Base-by-base conservation (phyloP, 2,888 invertebrate genomes). In the Melanotus villosus region DNA sequence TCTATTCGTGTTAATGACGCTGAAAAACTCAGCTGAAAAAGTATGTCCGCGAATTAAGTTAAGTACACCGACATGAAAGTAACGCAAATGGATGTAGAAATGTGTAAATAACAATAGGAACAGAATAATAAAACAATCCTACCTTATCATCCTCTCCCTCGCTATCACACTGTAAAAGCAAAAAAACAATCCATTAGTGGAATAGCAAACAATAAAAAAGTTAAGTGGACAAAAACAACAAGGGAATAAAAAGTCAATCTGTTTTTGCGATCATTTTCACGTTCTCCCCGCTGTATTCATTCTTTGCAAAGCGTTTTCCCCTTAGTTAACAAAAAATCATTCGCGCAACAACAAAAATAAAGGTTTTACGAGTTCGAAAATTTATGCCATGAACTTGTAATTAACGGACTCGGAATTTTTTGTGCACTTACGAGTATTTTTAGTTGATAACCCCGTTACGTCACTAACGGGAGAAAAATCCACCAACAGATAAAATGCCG, bases 71-170 rank as follows among this genome's bases (percentile, higher is more conserved):
- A n/a, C n/a, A n/a, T n/a, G n/a, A n/a, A n/a, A n/a, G n/a, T n/a
- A n/a, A n/a, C n/a, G n/a, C n/a, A n/a, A n/a, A n/a, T n/a, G n/a
- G n/a, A n/a, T n/a, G n/a, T 3, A 26, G 26, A 26, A 26, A 26
- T 26, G 26, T 26, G 26, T 26, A 5, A 5, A 26, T n/a, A n/a
- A 34, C 12, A 34, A 2, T 4, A 34, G 2, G 5, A 41, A 16
- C 41, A 41, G 5, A 56, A 10, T 21, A 56, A 56, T n/a, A 56
- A 19, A 56, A 32, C 52, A 34, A 86, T 38, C 92, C 90, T 88
- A 93, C 94, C 94, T 94, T 94, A 89, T 93, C 94, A 87, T 94
- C 94, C 88, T 93, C 93, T 87, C 93, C 93, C 90, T 93, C 93
- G 90, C 93, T 95, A 94, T 94, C 94, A 94, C 94, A 95, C 94